phyloP scores from a whole-genome alignment of 2,113 vertebrate genomes.

The Micromys minutus region DNA sequence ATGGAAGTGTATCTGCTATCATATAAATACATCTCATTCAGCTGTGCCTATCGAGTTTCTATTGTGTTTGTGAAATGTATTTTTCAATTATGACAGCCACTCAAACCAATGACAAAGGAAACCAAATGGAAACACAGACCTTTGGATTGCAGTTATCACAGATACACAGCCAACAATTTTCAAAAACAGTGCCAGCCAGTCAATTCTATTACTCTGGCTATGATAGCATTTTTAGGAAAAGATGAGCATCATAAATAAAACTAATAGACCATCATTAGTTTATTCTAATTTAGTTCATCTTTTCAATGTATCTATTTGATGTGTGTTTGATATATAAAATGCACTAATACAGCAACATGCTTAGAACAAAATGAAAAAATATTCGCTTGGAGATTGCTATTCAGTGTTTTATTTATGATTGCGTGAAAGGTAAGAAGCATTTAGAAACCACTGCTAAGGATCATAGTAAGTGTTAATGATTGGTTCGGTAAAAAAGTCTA shows the following conservation, averaged over 20 bases:
- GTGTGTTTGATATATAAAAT: neutral
- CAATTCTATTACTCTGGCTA: neutral
- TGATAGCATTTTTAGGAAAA: neutral
- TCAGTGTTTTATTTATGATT: slow-evolving; percentile 11
- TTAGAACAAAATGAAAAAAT: slow-evolving; percentile 22
- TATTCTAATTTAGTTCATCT: slow-evolving; percentile 31
- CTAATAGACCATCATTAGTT: neutral
- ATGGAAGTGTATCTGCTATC: neutral
- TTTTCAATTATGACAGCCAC: neutral
- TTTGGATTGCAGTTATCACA: slow-evolving; percentile 9
- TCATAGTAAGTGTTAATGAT: neutral
- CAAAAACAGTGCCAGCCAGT: neutral
- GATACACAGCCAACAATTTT: neutral
- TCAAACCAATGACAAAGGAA: slow-evolving; percentile 4
- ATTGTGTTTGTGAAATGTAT: neutral
- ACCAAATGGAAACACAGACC: neutral
- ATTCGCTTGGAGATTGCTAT: neutral
- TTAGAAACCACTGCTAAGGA: slow-evolving; percentile 16
- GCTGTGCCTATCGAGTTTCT: neutral
- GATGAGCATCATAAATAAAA: neutral
- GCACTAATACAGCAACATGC: neutral
- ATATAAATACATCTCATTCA: neutral
- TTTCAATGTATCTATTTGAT: neutral
- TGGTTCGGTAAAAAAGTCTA: neutral
- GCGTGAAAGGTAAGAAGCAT: neutral